phyloP scores from a whole-genome alignment of 2,888 invertebrate species.

The Nephrotoma flavescens region DNA sequence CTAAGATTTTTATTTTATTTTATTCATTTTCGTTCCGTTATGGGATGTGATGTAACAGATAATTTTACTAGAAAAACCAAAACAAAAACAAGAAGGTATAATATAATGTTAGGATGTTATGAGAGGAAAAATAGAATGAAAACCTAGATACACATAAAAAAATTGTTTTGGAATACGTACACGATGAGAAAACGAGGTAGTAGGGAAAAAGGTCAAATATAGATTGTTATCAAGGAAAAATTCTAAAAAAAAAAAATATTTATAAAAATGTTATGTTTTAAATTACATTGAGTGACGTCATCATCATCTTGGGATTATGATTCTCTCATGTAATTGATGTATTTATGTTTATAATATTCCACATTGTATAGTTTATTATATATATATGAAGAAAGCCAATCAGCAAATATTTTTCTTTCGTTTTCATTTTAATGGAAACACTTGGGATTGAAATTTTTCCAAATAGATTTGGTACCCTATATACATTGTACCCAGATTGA shows the following conservation, averaged over 20 bases:
- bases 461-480: neutral
- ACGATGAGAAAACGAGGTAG: neutral
- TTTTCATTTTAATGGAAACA: neutral
- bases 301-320: neutral
- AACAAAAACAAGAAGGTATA: neutral
- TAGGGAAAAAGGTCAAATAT: neutral
- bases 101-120: neutral
- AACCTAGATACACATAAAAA: neutral
- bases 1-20: neutral
- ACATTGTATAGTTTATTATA: neutral
- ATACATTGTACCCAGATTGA: too few species aligned
- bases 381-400: neutral
- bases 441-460: neutral
- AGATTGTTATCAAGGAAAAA: neutral
- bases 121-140: neutral
- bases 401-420: neutral
- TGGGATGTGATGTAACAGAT: neutral
- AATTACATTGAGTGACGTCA: neutral
- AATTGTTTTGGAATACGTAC: neutral
- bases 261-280: neutral
- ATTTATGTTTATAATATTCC: neutral
- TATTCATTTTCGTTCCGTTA: neutral
- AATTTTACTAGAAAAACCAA: neutral
- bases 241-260: neutral
- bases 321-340: neutral